Conservation (phyloP, 2,113 vertebrate species). For the Clarias batrachus region DNA sequence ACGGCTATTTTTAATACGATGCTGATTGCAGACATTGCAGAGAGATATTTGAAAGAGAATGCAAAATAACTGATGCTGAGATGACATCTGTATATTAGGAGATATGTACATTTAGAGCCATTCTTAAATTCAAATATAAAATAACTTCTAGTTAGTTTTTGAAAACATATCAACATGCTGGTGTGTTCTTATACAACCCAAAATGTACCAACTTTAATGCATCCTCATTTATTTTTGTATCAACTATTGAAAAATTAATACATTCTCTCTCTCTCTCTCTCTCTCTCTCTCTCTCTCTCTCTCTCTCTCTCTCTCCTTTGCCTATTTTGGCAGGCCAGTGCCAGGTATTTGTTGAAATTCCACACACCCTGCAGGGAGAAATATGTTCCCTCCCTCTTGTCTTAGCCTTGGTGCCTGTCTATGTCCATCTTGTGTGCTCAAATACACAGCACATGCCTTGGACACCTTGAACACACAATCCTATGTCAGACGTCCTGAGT, state of each 20-base stretch:
- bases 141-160: background rate
- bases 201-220: background rate
- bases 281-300: conserved; percentile 32
- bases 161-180: background rate
- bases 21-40: background rate
- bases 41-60: background rate
- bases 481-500: conserved; percentile 18
- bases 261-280: conserved; percentile 29
- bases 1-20: background rate
- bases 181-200: background rate
- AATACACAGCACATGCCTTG: conserved; percentile 65
- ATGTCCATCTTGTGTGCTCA: conserved; percentile 62
- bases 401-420: conserved; percentile 65
- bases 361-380: conserved; percentile 80
- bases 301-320: conserved; percentile 25
- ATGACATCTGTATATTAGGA: background rate
- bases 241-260: too few species aligned
- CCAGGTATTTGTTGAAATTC: conserved; percentile 85
- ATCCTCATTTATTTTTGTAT: background rate
- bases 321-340: conserved; percentile 75
- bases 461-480: conserved; percentile 51
- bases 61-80: background rate
- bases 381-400: conserved; percentile 68
- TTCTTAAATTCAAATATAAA: background rate
- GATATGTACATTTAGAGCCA: background rate